Conservation (phyloP, 2,888 invertebrate species). For the Schizotus pectinicornis region DNA sequence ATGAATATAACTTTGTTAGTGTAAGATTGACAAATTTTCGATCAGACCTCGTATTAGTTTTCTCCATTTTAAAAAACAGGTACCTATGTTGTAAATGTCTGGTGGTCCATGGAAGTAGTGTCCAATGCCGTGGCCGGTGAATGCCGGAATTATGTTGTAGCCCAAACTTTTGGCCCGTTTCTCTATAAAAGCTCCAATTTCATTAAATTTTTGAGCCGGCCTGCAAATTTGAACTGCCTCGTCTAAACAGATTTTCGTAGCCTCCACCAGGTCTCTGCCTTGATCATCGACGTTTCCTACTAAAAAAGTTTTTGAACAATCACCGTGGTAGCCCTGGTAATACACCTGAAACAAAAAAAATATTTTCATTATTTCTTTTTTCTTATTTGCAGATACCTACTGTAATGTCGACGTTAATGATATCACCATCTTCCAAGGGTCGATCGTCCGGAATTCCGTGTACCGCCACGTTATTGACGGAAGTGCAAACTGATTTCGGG, state of each 20-base stretch:
- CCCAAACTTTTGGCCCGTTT: slow-evolving; percentile 67
- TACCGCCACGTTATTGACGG: slow-evolving; percentile 89
- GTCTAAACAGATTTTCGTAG: slow-evolving; percentile 74
- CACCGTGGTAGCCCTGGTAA: slow-evolving; percentile 87
- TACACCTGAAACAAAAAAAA: slow-evolving; percentile 65
- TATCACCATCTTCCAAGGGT: slow-evolving; percentile 82
- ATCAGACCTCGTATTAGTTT: too few species aligned
- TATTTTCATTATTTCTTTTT: neutral
- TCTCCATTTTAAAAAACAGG: too few species aligned
- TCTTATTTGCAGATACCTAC: slow-evolving; percentile 61
- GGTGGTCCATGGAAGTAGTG: slow-evolving; percentile 92
- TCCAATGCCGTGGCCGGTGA: slow-evolving; percentile 94
- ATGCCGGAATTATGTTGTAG: slow-evolving; percentile 75
- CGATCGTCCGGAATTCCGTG: slow-evolving; percentile 93
- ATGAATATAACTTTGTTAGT: too few species aligned
- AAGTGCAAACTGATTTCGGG: slow-evolving; percentile 91
- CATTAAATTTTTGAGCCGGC: slow-evolving; percentile 65
- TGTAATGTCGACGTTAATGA: slow-evolving; percentile 89
- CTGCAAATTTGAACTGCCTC: slow-evolving; percentile 68
- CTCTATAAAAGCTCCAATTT: slow-evolving; percentile 71
- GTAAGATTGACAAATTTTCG: too few species aligned
- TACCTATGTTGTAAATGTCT: slow-evolving; percentile 85
- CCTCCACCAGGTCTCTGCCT: slow-evolving; percentile 71
- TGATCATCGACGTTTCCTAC: slow-evolving; percentile 83
- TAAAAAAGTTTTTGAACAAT: slow-evolving; percentile 85